Base-by-base conservation (phyloP, 2,888 invertebrate species). In the Eubasilissa splendida region DNA sequence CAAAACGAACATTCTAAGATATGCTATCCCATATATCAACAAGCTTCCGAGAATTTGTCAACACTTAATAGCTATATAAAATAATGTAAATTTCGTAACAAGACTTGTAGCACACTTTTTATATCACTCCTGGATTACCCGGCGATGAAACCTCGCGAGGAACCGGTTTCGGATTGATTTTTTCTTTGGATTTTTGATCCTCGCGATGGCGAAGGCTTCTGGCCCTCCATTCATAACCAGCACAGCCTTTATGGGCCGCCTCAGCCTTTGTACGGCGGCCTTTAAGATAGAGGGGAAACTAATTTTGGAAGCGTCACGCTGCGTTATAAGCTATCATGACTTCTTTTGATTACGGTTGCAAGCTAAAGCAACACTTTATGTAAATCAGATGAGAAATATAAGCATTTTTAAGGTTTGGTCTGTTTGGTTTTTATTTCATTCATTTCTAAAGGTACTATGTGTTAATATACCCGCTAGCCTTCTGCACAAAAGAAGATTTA, bases 111-210 rank as follows among this genome's bases (percentile, higher is more conserved):
- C 76, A 76, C 65, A 66, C 76, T 53, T 76, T 76, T 76, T 66
- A 76, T 50, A 66, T 76, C 76, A 76, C 80, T 80, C 70, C 80
- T 76, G 80, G 53, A 80, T 80, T 80, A 80, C 80, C 56, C 80
- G 42, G 60, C 65, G 52, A 52, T 42, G 60, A 14, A 50, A 50
- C 54, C 75, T 54, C 22, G 66, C 14, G 52, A 58, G 9, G 50
- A 80, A 80, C 80, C 80, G 76, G 80, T 80, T 80, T 42, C 50
- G 70, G 53, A 68, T 79, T 71, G 56, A 65, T 63, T 74, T 76
- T 58, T 76, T 71, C 71, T 52, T 22, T n/a, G 71, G 56, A 63
- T 63, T 63, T 42, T 33, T 31, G 63, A 31, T 63, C 33, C 12
- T 33, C 63, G 68, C 52, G 50, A 74, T 22, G 71, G 31, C 52